Evolutionary conservation across 2,113 vertebrate species (phyloP).

Genomic region (Melanostigma gelatinosum): DNA sequence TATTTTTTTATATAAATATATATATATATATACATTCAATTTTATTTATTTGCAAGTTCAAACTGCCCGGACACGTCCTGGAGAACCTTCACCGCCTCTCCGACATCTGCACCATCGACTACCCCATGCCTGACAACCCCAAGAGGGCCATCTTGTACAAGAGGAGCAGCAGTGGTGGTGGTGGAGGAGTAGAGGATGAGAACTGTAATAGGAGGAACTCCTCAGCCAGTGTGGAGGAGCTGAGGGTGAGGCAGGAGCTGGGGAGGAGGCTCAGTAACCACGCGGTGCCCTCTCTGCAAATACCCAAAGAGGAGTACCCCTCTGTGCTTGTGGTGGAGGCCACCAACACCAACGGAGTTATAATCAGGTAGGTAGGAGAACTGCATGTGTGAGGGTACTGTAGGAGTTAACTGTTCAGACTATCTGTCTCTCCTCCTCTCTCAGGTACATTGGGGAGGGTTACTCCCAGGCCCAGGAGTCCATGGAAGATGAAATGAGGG

Average conservation of each 20-base stretch:
- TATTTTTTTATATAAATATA: not conserved
- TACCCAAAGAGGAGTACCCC: constrained; percentile 91
- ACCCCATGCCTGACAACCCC: constrained; percentile 89
- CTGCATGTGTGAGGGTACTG: not conserved
- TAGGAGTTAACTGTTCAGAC: not conserved
- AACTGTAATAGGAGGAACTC: constrained; percentile 75
- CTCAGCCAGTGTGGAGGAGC: constrained; percentile 56
- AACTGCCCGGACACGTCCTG: constrained; percentile 88
- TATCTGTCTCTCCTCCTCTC: not conserved
- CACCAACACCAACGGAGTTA: constrained; percentile 88
- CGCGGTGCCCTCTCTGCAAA: constrained; percentile 84
- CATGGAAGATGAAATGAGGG: constrained; percentile 96
- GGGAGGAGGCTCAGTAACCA: constrained; percentile 68
- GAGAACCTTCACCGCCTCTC: constrained; percentile 88
- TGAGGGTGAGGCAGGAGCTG: constrained; percentile 59
- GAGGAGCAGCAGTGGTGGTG: constrained; percentile 53
- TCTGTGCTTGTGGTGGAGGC: constrained; percentile 93
- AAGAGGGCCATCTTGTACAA: constrained; percentile 93
- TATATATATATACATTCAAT: not conserved
- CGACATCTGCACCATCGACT: constrained; percentile 90
- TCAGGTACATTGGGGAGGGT: constrained; percentile 92
- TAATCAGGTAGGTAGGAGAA: constrained; percentile 85
- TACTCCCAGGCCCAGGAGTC: constrained; percentile 93
- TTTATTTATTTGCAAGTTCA: constrained; percentile 74
- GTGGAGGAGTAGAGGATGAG: constrained; percentile 69